Conservation (phyloP, 2,113 vertebrate genomes). For the Otocyon megalotis region DNA sequence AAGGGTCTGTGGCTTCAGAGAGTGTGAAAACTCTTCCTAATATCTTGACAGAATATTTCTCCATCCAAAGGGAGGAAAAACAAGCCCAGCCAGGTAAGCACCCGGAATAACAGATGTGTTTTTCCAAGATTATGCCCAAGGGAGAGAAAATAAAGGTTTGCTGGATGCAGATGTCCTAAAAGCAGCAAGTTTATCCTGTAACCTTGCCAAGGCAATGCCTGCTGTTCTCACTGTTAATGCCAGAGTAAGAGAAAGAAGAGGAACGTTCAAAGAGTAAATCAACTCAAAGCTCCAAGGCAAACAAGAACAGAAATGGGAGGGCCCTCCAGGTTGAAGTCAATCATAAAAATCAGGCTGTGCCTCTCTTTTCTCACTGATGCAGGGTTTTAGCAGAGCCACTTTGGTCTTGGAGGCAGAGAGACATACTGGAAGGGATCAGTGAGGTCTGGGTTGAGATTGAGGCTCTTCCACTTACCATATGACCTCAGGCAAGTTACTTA, state of each 20-base stretch:
- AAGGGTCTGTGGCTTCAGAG: slow-evolving; percentile 3
- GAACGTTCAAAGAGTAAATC: slow-evolving; percentile 49
- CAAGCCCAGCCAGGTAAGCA: slow-evolving; percentile 65
- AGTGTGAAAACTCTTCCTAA: slow-evolving; percentile 41
- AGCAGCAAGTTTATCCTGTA: slow-evolving; percentile 71
- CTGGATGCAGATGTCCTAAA: slow-evolving; percentile 78
- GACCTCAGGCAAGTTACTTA: not conserved
- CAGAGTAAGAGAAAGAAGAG: slow-evolving; percentile 44
- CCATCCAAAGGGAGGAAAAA: slow-evolving; percentile 28
- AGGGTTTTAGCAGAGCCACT: not conserved
- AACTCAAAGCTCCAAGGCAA: slow-evolving; percentile 47
- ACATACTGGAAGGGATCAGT: not conserved
- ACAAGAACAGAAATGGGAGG: slow-evolving; percentile 26
- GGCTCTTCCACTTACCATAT: not conserved
- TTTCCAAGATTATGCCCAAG: slow-evolving; percentile 71
- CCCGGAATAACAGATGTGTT: slow-evolving; percentile 70
- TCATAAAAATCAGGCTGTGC: not conserved
- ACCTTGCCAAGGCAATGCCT: slow-evolving; percentile 74
- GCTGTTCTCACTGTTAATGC: slow-evolving; percentile 40
- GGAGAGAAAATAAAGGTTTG: slow-evolving; percentile 69
- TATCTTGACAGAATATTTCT: slow-evolving; percentile 51
- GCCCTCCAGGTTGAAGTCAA: not conserved
- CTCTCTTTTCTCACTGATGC: not conserved
- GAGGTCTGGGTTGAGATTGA: not conserved
- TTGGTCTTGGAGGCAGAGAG: not conserved